phyloP scores from a whole-genome alignment of 2,888 invertebrate genomes.

The Pandemis cinnamomeana region DNA sequence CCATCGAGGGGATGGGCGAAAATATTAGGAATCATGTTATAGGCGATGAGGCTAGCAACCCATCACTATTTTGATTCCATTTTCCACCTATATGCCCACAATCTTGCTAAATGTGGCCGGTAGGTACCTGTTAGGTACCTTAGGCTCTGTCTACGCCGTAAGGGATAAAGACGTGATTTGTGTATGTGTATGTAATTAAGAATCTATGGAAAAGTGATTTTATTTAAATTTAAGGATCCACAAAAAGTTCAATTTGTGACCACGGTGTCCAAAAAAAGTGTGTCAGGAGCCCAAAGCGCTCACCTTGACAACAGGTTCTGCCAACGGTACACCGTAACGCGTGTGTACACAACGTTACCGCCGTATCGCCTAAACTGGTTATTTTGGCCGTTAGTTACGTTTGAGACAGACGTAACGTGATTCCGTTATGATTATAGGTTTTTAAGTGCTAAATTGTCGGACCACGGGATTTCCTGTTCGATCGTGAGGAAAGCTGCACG shows the following conservation, averaged over 20 bases:
- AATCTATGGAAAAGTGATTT: neutral
- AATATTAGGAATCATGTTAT: too few species aligned
- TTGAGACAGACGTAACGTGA: constrained; percentile 13
- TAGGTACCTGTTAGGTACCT: too few species aligned
- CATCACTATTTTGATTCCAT: too few species aligned
- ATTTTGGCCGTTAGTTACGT: constrained; percentile 22
- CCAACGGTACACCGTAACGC: constrained; percentile 26
- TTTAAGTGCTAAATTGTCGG: neutral
- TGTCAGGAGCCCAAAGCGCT: constrained; percentile 15
- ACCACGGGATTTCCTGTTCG: neutral
- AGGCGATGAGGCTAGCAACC: too few species aligned
- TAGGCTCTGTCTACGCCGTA: too few species aligned
- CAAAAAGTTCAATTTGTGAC: neutral
- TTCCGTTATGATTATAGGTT: constrained; percentile 13
- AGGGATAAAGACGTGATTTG: too few species aligned
- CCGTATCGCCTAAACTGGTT: constrained; percentile 18
- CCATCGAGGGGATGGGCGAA: too few species aligned
- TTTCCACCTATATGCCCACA: too few species aligned
- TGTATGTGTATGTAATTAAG: too few species aligned
- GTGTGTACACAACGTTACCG: constrained; percentile 16
- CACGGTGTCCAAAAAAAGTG: constrained; percentile 13
- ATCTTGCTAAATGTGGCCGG: too few species aligned
- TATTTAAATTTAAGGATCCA: neutral
- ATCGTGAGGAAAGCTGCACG: neutral
- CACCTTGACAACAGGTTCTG: constrained; percentile 30